Percentiles rank a stretch among this genome's conserved stretches.
phyloP scores from a whole-genome alignment of 2,888 invertebrate genomes.

The Tipula vernalis region DNA sequence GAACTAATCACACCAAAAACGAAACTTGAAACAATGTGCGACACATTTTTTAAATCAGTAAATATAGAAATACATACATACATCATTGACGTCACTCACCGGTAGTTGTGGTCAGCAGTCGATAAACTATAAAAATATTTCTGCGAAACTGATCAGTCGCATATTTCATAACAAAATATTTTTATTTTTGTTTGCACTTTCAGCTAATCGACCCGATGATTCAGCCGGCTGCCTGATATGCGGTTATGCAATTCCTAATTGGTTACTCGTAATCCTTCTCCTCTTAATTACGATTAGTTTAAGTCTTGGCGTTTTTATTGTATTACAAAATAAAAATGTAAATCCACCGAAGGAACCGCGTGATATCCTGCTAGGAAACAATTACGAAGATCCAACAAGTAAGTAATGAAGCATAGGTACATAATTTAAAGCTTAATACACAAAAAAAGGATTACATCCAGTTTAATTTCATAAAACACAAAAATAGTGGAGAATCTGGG shows the following conservation, averaged over 20 bases:
- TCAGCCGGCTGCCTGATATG: not conserved
- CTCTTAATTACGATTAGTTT: not conserved
- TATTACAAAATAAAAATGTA: not conserved
- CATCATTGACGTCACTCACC: no score
- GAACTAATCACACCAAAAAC: no score
- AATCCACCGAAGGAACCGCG: not conserved
- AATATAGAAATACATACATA: no score
- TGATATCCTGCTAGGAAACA: not conserved
- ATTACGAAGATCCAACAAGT: slow-evolving; percentile 1
- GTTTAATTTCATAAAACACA: not conserved
- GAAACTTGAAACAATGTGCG: no score
- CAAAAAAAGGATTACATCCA: not conserved
- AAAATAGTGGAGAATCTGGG: slow-evolving; percentile 33
- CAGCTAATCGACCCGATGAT: not conserved
- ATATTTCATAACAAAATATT: not conserved
- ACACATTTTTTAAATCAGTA: no score
- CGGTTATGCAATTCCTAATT: not conserved
- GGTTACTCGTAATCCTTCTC: not conserved
- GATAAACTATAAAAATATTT: no score
- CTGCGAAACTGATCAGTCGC: not conserved
- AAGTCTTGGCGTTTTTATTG: not conserved
- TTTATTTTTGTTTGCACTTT: not conserved
- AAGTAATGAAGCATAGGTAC: not conserved
- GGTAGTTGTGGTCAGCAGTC: no score
- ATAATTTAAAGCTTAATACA: not conserved